These are phyloP conservation scores for Solea solea DNA, from an alignment of 2,113 vertebrate species.

Conservation along the genomic window DNA sequence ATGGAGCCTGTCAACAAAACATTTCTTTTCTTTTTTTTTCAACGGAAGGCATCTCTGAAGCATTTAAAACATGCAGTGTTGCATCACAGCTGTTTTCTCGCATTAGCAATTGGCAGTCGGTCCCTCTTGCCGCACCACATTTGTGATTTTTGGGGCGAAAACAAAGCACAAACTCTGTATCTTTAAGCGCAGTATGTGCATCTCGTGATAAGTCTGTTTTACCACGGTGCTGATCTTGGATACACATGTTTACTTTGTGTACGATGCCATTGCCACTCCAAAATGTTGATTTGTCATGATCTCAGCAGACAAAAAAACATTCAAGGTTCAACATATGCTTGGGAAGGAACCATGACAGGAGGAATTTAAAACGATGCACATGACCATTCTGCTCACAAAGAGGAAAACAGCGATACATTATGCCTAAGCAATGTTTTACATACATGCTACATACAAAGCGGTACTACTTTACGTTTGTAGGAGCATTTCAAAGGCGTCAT, in stretches of 20 bases:
- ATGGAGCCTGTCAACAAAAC: constrained; percentile 74
- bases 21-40: constrained; percentile 52
- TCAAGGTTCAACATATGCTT: constrained; percentile 69
- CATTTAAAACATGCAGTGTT: constrained; percentile 44
- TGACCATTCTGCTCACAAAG: not conserved
- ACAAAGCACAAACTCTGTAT: constrained; percentile 61
- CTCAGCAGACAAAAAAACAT: constrained; percentile 60
- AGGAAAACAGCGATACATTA: constrained; percentile 33
- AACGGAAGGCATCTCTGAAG: constrained; percentile 62
- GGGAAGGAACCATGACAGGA: constrained; percentile 56
- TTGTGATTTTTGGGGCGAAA: constrained; percentile 65
- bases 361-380: constrained; percentile 51
- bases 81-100: constrained; percentile 51
- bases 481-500: constrained; percentile 39
- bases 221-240: constrained; percentile 58
- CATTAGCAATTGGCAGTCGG: constrained; percentile 39
- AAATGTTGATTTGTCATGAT: constrained; percentile 73
- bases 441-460: constrained; percentile 39
- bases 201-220: constrained; percentile 54
- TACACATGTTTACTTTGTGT: constrained; percentile 57
- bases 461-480: constrained; percentile 50
- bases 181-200: constrained; percentile 46
- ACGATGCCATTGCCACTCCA: constrained; percentile 37
- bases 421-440: constrained; percentile 63
- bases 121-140: constrained; percentile 51